Percentiles rank a stretch among this genome's conserved stretches.
phyloP scores from a whole-genome alignment of 1,140 invertebrate genomes.

The Tetranychus urticae region DNA sequence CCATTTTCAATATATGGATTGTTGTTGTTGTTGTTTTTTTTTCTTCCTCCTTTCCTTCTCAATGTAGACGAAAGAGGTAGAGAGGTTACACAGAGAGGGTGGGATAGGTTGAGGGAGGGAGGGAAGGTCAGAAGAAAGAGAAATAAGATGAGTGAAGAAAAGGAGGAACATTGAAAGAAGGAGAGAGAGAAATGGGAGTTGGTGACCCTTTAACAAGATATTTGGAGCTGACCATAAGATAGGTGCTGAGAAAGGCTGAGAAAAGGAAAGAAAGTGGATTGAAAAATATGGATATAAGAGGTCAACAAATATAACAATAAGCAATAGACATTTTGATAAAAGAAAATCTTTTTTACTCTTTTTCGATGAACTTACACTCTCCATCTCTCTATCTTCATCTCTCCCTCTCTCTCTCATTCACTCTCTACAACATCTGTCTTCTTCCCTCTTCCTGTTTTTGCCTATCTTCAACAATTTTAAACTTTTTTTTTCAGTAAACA shows the following conservation, averaged over 20 bases:
- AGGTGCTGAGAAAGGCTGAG: neutral
- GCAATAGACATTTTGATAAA: neutral
- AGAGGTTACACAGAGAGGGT: neutral
- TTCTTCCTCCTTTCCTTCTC: too few species aligned
- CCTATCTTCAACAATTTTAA: neutral
- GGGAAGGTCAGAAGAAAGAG: neutral
- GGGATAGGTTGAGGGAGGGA: slow-evolving; percentile 1
- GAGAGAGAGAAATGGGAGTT: neutral
- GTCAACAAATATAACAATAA: too few species aligned
- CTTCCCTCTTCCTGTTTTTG: neutral
- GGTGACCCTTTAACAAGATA: neutral
- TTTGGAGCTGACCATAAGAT: neutral
- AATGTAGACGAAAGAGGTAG: neutral
- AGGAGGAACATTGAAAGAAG: neutral
- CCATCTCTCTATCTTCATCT: neutral
- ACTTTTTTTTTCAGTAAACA: too few species aligned
- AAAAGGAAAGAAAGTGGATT: neutral
- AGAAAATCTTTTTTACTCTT: neutral
- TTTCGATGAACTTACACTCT: neutral
- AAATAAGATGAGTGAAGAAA: neutral
- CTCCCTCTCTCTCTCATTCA: neutral
- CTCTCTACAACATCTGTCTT: neutral
- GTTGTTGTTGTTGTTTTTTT: too few species aligned
- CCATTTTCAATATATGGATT: too few species aligned
- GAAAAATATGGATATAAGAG: neutral